Conservation (phyloP, 2,113 vertebrate species). For the Chelonoidis abingdonii region DNA sequence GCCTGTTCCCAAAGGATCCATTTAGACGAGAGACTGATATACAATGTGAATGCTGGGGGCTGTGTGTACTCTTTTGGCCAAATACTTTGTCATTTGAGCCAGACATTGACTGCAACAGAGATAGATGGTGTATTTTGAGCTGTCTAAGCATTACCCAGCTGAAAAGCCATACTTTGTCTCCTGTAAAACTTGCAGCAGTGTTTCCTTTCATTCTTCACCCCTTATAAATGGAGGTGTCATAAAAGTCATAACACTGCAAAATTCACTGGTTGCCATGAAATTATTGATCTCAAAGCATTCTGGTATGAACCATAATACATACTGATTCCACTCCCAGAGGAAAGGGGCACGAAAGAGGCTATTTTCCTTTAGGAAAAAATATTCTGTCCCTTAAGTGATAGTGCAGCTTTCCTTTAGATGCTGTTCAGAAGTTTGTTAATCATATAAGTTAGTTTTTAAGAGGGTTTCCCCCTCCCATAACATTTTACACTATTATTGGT, state of each 20-base stretch:
- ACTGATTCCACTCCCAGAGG: not conserved
- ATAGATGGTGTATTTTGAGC: not conserved
- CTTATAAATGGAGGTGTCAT: not conserved
- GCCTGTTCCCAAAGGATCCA: rapidly evolving
- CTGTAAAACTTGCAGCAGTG: rapidly evolving
- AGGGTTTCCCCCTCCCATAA: too few relatives aligned
- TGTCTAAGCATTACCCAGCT: rapidly evolving
- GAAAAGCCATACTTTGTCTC: not conserved
- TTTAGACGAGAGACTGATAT: not conserved
- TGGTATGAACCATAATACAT: not conserved
- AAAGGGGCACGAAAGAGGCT: not conserved
- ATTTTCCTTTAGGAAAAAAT: not conserved
- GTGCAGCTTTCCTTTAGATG: not conserved
- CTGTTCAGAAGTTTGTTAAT: not conserved
- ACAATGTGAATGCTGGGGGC: not conserved
- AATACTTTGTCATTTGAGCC: not conserved
- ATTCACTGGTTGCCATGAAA: not conserved
- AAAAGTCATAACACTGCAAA: not conserved
- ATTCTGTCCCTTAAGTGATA: not conserved
- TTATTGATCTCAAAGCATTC: slow-evolving; percentile 25
- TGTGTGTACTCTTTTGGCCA: not conserved
- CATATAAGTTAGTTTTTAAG: not conserved
- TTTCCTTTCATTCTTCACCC: not conserved
- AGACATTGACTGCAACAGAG: not conserved
- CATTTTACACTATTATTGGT: not conserved